Base-by-base conservation (phyloP, 2,113 vertebrate species). In the Aphyosemion australe region DNA sequence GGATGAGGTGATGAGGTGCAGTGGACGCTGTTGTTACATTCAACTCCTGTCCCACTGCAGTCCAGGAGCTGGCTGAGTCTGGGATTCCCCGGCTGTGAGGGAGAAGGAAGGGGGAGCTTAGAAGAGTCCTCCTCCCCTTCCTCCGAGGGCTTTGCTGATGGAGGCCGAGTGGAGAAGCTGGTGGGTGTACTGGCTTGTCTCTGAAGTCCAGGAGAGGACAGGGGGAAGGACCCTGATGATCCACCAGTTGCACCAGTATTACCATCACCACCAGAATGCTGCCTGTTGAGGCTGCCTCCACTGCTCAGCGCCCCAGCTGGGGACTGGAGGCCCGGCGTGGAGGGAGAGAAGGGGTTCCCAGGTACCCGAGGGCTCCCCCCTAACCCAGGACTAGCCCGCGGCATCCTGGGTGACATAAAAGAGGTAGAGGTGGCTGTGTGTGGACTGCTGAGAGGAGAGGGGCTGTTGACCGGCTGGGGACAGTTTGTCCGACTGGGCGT, bases 331-430 rank as follows among this genome's bases (percentile, higher is more conserved):
- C 92, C 84, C 0, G 94, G 91, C 65, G 94, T 91, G 51, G 93
- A 90, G 50, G 96, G 94, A 14, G 95, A 96, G 84, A 98, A 98
- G 47, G 95, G 94, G 80, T 93, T 94, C 83, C 91, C 93, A 26
- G 94, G 90, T 34, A 90, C 87, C 39, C 94, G 88, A 39, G 95
- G 92, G 70, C 95, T 92, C 21, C 93, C 86, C 37, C 92, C 90
- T 66, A 93, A 78, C 21, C 94, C 95, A 7, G 96, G 95, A 85
- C 94, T 94, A 66, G 91, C 93, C 63, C 93, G 94, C 49, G 93
- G 93, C 90, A 94, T 93, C 89, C 94, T 93, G 1, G 95, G 94
- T 8, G 95, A 95, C 93, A 95, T 93, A 88, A 97, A 97, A 63
- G 95, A 96, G 53, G 95, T 91, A 69, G 95, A 92, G 86, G 94